Percentiles rank a stretch among this genome's conserved stretches.
phyloP scores from a whole-genome alignment of 2,797 vertebrate genomes.

The Sebastes wilsoni region DNA sequence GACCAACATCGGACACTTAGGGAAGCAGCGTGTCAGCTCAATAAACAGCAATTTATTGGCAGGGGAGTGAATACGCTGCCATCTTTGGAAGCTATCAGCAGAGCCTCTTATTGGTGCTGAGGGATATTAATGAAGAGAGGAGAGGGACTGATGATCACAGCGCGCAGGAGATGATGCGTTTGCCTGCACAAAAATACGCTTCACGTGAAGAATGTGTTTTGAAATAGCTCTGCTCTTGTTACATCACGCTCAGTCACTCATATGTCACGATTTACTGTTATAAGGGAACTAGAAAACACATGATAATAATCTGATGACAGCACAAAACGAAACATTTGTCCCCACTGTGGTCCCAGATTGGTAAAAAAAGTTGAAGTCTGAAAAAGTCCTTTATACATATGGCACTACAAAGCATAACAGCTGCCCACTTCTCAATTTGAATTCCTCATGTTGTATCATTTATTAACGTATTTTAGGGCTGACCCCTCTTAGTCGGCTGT shows the following conservation, averaged over 20 bases:
- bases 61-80: conserved; percentile 60
- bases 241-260: neutral
- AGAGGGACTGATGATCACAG: neutral
- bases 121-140: conserved; percentile 67
- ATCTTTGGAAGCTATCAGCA: conserved; percentile 40
- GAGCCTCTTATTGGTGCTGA: conserved; percentile 67
- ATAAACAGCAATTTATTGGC: conserved; percentile 76
- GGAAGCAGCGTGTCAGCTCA: conserved; percentile 46
- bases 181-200: neutral
- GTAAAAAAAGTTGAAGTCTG: too few species aligned
- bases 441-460: neutral
- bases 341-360: neutral
- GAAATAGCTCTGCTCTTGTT: neutral
- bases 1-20: conserved; percentile 56
- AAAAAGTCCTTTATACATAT: neutral
- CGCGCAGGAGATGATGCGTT: neutral
- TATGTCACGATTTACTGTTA: neutral
- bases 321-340: neutral
- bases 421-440: neutral
- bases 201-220: neutral
- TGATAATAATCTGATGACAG: neutral
- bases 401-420: neutral
- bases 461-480: neutral
- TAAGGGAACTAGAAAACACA: neutral
- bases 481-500: rapidly evolving